A percentile compares a stretch with the other conserved stretches of the same genome.
These are phyloP conservation scores for Gymnocheta viridis DNA, from an alignment of 2,888 invertebrate species.

Conservation along the genomic window DNA sequence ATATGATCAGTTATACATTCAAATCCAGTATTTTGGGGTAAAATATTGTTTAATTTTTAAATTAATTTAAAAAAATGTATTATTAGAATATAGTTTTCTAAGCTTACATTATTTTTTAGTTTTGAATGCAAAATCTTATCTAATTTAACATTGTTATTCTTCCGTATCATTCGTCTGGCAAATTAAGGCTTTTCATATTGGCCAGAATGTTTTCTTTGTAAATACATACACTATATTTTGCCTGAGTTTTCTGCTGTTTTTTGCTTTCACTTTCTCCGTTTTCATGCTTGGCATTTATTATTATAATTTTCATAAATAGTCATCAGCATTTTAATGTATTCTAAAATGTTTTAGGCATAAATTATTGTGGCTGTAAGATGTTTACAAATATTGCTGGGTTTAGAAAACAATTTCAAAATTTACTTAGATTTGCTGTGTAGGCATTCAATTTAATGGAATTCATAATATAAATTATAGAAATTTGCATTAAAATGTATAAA, in stretches of 20 bases:
- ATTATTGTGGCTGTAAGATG: constrained; percentile 28
- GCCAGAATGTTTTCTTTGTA: not conserved
- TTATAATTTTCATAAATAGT: constrained; percentile 5
- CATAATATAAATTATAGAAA: not conserved
- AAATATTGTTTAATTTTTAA: too few species aligned
- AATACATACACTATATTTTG: not conserved
- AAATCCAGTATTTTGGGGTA: too few species aligned
- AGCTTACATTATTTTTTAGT: too few species aligned
- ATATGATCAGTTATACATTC: too few species aligned
- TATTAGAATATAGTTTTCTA: too few species aligned
- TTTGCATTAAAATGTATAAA: not conserved
- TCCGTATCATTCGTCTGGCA: not conserved
- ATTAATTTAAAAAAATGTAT: too few species aligned
- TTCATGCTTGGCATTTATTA: not conserved
- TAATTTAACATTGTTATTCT: not conserved
- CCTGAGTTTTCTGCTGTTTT: not conserved
- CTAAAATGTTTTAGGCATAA: constrained; percentile 23
- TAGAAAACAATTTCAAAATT: not conserved
- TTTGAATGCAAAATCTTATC: too few species aligned
- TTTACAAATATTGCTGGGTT: not conserved
- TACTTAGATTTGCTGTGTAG: not conserved
- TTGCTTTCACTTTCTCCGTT: not conserved
- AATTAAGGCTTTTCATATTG: not conserved
- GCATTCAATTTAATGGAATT: not conserved
- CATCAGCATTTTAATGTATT: constrained; percentile 38